These are phyloP conservation scores for Peromyscus leucopus DNA, from an alignment of 2,113 vertebrate genomes.

Conservation along the genomic window DNA sequence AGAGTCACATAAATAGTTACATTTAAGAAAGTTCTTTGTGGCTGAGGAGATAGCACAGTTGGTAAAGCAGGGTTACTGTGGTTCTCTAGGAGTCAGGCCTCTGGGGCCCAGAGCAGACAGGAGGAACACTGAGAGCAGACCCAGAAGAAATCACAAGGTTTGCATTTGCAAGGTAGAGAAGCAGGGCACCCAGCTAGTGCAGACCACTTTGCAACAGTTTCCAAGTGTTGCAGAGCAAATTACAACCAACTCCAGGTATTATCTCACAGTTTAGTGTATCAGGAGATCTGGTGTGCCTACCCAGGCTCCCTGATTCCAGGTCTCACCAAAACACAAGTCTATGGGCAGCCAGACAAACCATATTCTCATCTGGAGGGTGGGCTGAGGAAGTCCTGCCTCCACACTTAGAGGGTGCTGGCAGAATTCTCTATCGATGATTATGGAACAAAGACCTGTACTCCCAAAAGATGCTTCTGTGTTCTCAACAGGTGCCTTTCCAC, in stretches of 20 bases:
- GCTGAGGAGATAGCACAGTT: neutral
- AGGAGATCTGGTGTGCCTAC: neutral
- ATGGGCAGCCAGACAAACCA: neutral
- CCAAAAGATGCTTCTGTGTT: neutral
- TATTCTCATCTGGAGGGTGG: neutral
- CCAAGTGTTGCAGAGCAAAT: neutral
- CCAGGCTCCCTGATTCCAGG: neutral
- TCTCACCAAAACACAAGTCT: neutral
- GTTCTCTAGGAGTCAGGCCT: neutral
- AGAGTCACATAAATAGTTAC: neutral
- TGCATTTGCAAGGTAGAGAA: neutral
- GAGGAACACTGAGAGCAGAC: accelerated
- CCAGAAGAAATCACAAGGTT: neutral
- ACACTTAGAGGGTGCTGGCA: neutral
- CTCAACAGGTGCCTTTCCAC: neutral
- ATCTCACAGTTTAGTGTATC: neutral
- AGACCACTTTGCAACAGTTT: neutral
- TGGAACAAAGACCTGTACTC: neutral
- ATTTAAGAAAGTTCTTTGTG: neutral
- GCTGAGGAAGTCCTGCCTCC: neutral
- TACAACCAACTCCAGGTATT: neutral
- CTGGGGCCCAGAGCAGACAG: neutral
- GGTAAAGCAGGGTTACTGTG: neutral
- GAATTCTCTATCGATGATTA: neutral
- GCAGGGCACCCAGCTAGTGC: accelerated